phyloP scores from a whole-genome alignment of 1,140 invertebrate genomes.

The Dendrolimus kikuchii region DNA sequence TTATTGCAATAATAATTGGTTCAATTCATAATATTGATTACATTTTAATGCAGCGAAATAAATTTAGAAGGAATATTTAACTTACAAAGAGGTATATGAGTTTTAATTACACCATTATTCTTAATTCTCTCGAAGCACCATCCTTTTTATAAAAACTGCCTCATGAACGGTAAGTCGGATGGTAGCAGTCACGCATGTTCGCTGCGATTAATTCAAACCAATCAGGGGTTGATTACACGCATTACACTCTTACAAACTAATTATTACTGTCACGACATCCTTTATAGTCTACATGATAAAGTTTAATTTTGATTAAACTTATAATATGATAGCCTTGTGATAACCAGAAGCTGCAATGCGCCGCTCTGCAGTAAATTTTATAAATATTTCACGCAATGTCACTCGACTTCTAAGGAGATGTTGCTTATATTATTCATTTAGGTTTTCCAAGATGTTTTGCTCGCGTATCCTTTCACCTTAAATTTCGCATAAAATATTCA shows the following conservation, averaged over 20 bases:
- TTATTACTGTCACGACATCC: slow-evolving; percentile 19
- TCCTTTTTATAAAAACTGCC: slow-evolving; percentile 51
- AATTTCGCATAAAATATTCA: no score
- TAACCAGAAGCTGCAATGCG: slow-evolving; percentile 6
- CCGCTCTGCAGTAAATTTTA: slow-evolving; percentile 26
- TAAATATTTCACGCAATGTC: slow-evolving; percentile 51
- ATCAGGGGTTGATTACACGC: slow-evolving; percentile 68
- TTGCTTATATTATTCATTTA: slow-evolving; percentile 22
- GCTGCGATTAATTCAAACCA: slow-evolving; percentile 66
- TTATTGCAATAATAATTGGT: not conserved
- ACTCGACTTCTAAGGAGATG: slow-evolving; percentile 24
- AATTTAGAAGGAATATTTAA: slow-evolving; percentile 18
- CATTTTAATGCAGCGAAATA: slow-evolving; percentile 10
- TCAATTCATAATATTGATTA: slow-evolving; percentile 2
- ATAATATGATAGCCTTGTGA: not conserved
- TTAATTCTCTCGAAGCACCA: slow-evolving; percentile 48
- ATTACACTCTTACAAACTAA: slow-evolving; percentile 53
- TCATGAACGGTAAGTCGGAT: slow-evolving; percentile 43
- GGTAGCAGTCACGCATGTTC: slow-evolving; percentile 64
- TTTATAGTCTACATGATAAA: slow-evolving; percentile 28
- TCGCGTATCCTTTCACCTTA: no score
- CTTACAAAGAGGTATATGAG: slow-evolving; percentile 43
- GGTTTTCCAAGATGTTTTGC: no score
- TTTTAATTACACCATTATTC: slow-evolving; percentile 68
- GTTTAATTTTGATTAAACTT: slow-evolving; percentile 15